Evolutionary conservation across 2,113 vertebrate species (phyloP).

Genomic region (Rhipidura dahli): DNA sequence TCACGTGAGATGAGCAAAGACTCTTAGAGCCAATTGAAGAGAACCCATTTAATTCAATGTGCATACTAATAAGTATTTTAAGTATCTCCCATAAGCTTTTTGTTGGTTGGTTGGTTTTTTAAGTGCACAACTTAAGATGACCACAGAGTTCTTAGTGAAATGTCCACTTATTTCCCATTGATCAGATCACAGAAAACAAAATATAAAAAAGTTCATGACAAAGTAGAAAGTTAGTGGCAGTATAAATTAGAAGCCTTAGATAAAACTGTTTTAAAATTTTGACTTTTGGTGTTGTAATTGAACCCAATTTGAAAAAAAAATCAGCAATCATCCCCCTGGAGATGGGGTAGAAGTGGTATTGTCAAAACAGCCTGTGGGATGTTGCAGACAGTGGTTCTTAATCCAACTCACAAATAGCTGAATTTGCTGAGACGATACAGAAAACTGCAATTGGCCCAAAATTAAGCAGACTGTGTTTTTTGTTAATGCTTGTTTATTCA

Average conservation of each 20-base stretch:
- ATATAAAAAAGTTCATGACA: neutral
- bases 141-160: neutral
- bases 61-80: neutral
- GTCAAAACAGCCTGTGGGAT: neutral
- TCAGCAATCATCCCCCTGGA: neutral
- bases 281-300: neutral
- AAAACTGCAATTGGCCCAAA: neutral
- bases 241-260: neutral
- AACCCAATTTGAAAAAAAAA: neutral
- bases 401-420: neutral
- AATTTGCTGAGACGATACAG: neutral
- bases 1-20: neutral
- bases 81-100: neutral
- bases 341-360: neutral
- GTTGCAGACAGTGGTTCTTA: neutral
- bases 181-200: neutral
- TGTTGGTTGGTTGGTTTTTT: neutral
- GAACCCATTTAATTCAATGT: neutral
- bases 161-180: neutral
- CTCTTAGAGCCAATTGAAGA: neutral
- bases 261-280: neutral
- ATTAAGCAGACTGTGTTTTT: neutral
- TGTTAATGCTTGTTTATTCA: neutral
- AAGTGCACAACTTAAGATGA: neutral
- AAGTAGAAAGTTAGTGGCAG: neutral